Base-by-base conservation (phyloP, 2,888 invertebrate genomes). In the Boloria euphrosyne region DNA sequence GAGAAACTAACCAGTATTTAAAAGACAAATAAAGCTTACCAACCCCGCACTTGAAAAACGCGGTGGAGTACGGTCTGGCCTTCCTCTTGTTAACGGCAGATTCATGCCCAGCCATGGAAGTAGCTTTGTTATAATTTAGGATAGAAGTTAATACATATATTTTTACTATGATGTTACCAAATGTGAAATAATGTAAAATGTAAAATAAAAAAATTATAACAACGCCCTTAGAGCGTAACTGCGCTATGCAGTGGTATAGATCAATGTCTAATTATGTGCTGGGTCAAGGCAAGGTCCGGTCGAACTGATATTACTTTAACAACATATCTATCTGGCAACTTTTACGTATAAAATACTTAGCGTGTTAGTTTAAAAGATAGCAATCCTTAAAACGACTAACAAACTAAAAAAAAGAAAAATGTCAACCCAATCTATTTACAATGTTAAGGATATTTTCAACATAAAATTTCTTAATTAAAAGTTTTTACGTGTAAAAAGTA, bases 251-350 rank as follows among this genome's bases (percentile, higher is more conserved):
- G 67, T 66, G 59, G 31, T 67, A 22, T 73, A 68, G 66, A 70
- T 71, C 71, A 72, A 71, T 58, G 69, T 68, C 67, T 67, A 57
- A 52, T 17, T 44, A 50, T 62, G 44, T 50, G 51, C 27, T 50
- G 43, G 73, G 73, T 74, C 74, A 72, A 73, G 74, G 74, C 53
- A 55, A 70, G 14, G 62, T 61, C 65, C 62, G 64, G 22, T 52
- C 64, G 47, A 57, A 62, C 68, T 67, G 65, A 66, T 57, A 65
- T 46, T 49, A 52, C 47, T 16, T 47, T 47, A 18, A 3, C 17
- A 54, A 13, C 14, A 4, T 22, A 53, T n/a, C 53, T 50, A 22
- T 50, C 18, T 7, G 10, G 31, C 22, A 22, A 22, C 22, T 22
- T 22, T 22, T 22, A n/a, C 3, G 3, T 22, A 3, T 22, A 22